Evolutionary conservation across 2,888 invertebrate species (phyloP), one percentile per base, ranked within the genome.

Genomic region (Spodoptera picta): DNA sequence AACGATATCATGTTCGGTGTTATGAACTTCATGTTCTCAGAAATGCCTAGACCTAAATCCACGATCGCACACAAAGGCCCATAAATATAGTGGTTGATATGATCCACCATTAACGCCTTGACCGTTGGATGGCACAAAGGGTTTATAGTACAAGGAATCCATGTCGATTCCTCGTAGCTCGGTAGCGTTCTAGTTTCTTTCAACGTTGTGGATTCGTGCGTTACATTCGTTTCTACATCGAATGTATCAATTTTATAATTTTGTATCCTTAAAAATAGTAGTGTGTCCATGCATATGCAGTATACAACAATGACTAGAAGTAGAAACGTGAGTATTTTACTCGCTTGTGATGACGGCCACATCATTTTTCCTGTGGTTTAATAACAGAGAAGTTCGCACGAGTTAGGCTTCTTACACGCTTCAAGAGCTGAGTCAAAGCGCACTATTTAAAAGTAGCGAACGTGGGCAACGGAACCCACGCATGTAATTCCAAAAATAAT

Each of bases 1-100:
- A 96, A 95, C 44, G 98, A 98, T 80, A 98, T 97, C 93, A 96
- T 96, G 88, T 98, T 98, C 0, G 98, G 97, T 0, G 98, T 97
- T 65, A 98, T 95, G 55, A 96, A 93, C 1, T 91, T 82, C 87
- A 92, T 87, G 51, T 90, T 93, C 6, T 95, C 91, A 0, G 96
- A 97, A 77, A 97, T 96, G 2, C 95, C 95, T 24, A 97, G 88
- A 6, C 96, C 88, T 79, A 95, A 89, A 84, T 98, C 97, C 42
- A 97, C 92, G 24, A 97, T 90, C 4, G 96, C 96, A n/a, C 97
- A 97, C 49, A 97, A 87, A 0, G 98, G 98, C 1, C 97, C 97
- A 82, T 98, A 96, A 23, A 98, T 91, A 83, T 98, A 98, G 82
- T 97, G 97, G 85, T 98, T 98, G 4, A 97, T 95, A 71, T 97